Evolutionary conservation across 2,797 vertebrate species (phyloP).

Genomic region (Miichthys miiuy): DNA sequence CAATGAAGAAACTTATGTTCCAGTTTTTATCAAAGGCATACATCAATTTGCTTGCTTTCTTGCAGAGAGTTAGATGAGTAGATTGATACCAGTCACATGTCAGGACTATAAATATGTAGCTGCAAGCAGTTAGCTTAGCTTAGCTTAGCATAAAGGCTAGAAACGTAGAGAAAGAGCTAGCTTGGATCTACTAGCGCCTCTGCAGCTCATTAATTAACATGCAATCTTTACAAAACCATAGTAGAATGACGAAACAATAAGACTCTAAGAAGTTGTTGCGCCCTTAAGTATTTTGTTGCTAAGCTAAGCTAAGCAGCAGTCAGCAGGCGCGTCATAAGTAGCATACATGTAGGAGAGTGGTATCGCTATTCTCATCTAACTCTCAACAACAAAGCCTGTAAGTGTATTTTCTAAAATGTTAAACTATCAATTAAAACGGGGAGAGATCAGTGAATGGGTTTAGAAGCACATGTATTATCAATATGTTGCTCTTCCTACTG

Average conservation of each 20-base stretch:
- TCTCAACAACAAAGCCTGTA: neutral
- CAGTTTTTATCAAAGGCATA: neutral
- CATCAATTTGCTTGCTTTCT: neutral
- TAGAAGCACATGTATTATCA: neutral
- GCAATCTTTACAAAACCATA: neutral
- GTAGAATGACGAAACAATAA: neutral
- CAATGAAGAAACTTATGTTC: neutral
- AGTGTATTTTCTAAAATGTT: neutral
- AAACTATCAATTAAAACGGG: neutral
- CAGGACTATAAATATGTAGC: neutral
- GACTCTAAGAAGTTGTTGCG: neutral
- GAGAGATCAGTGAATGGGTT: neutral
- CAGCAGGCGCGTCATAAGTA: neutral
- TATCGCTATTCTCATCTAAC: neutral
- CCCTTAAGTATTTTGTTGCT: neutral
- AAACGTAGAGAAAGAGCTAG: neutral
- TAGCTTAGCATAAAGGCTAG: neutral
- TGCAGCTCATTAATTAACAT: neutral
- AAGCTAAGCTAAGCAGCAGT: neutral
- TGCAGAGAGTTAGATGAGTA: neutral
- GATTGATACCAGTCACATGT: neutral
- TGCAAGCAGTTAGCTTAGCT: neutral
- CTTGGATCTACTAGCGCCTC: neutral
- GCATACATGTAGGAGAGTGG: neutral
- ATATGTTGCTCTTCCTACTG: neutral